Evolutionary conservation across 1,140 invertebrate genomes (phyloP).

Genomic region (Drosophila pruinosa): DNA sequence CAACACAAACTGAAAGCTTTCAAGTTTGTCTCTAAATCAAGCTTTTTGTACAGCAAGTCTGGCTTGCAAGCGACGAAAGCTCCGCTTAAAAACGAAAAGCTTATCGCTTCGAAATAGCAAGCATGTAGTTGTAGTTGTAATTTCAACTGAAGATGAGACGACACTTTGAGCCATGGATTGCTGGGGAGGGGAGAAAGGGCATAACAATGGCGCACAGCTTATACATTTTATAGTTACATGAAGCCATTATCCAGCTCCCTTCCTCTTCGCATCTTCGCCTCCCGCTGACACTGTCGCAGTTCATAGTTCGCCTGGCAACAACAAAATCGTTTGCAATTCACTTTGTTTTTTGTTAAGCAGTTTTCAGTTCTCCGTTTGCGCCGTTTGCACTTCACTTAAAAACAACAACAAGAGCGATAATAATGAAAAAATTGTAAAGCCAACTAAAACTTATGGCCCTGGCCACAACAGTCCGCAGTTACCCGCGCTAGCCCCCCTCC

Average conservation of each 20-base stretch:
- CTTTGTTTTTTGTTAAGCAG: not conserved
- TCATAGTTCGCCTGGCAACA: conserved; percentile 21
- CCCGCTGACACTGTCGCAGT: not conserved
- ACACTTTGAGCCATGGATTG: too few species aligned
- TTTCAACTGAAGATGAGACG: too few species aligned
- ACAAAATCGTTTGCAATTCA: conserved; percentile 46
- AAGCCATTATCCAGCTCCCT: conserved; percentile 51
- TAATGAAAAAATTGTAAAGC: conserved; percentile 15
- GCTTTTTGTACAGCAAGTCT: too few species aligned
- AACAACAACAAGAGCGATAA: not conserved
- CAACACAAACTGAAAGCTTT: too few species aligned
- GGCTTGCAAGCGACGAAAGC: too few species aligned
- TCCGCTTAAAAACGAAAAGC: too few species aligned
- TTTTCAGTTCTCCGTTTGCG: conserved; percentile 36
- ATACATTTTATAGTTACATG: conserved; percentile 75
- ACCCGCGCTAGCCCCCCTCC: not conserved
- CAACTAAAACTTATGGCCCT: conserved; percentile 37
- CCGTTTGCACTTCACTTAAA: conserved; percentile 73
- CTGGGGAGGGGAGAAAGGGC: too few species aligned
- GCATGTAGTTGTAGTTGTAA: too few species aligned
- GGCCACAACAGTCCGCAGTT: not conserved
- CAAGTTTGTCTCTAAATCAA: too few species aligned
- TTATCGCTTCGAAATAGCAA: too few species aligned
- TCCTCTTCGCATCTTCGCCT: not conserved
- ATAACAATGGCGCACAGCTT: conserved; percentile 53